Percentiles rank a stretch among this genome's conserved stretches.
These are phyloP conservation scores for Rhopilema esculentum DNA, from an alignment of 30 jellyfish, hydroid and myxozoan genomes.

Conservation along the genomic window DNA sequence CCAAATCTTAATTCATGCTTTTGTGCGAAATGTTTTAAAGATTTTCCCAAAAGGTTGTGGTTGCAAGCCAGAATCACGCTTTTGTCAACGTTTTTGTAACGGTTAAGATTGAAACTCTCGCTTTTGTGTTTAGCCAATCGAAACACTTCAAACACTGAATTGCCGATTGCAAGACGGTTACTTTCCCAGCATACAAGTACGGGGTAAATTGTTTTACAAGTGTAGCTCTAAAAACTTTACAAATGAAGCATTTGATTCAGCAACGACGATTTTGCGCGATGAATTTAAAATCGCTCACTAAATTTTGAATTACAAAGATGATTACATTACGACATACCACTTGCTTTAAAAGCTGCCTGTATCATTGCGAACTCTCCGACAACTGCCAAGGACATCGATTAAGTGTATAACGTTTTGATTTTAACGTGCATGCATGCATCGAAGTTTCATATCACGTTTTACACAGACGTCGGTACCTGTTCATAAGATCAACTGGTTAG, in stretches of 20 bases:
- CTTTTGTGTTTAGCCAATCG: too few species aligned
- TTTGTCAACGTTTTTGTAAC: too few species aligned
- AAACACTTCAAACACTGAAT: too few species aligned
- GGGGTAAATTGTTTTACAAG: too few species aligned
- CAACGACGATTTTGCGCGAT: background rate
- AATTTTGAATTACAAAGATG: too few species aligned
- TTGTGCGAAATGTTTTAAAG: too few species aligned
- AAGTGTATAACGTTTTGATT: background rate
- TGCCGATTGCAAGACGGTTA: too few species aligned
- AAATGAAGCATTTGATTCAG: background rate
- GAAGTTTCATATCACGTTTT: background rate
- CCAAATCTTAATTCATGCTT: too few species aligned
- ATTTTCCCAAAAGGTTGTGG: too few species aligned
- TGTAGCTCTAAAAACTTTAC: background rate
- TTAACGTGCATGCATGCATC: background rate
- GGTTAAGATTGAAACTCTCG: too few species aligned
- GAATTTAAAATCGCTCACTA: background rate
- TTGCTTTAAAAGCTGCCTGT: conserved; percentile 31
- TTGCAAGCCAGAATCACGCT: too few species aligned
- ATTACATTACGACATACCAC: conserved; percentile 1
- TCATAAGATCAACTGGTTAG: conserved; percentile 59
- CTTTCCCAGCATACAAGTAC: too few species aligned
- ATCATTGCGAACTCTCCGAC: conserved; percentile 1
- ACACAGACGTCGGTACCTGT: conserved; percentile 33
- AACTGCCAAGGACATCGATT: background rate